Evolutionary conservation across 2,797 vertebrate genomes (phyloP).

Genomic region (Lepilemur septentrionalis): DNA sequence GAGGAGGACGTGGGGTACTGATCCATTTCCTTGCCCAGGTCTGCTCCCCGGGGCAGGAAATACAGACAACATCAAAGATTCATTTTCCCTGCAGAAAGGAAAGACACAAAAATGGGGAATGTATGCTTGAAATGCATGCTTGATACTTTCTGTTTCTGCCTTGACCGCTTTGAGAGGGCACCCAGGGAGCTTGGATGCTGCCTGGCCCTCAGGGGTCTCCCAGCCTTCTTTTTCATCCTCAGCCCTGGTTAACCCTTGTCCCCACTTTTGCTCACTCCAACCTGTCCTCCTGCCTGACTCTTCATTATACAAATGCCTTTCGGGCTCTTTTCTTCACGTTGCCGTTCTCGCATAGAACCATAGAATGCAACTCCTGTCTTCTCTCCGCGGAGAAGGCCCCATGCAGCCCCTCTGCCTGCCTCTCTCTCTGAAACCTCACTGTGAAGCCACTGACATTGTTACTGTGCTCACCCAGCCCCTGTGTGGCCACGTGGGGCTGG

Average conservation of each 20-base stretch:
- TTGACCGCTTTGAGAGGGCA: neutral
- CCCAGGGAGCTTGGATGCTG: neutral
- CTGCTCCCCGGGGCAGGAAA: neutral
- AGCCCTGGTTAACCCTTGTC: neutral
- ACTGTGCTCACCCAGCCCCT: neutral
- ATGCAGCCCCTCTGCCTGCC: neutral
- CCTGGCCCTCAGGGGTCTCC: neutral
- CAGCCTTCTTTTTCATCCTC: neutral
- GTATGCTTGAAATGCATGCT: neutral
- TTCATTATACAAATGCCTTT: neutral
- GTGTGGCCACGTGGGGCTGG: rapidly evolving
- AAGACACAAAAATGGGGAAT: neutral
- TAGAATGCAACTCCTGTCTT: neutral
- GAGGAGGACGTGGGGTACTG: neutral
- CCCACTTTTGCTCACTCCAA: neutral
- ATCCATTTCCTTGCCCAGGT: neutral
- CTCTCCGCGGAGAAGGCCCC: neutral
- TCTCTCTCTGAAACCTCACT: neutral
- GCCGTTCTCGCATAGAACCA: no score
- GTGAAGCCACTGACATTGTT: neutral
- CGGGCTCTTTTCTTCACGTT: neutral
- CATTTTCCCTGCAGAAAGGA: neutral
- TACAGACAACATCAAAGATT: neutral
- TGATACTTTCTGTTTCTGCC: neutral
- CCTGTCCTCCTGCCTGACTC: neutral